Evolutionary conservation across 2,113 vertebrate genomes (phyloP).

Genomic region (Pantherophis guttatus): DNA sequence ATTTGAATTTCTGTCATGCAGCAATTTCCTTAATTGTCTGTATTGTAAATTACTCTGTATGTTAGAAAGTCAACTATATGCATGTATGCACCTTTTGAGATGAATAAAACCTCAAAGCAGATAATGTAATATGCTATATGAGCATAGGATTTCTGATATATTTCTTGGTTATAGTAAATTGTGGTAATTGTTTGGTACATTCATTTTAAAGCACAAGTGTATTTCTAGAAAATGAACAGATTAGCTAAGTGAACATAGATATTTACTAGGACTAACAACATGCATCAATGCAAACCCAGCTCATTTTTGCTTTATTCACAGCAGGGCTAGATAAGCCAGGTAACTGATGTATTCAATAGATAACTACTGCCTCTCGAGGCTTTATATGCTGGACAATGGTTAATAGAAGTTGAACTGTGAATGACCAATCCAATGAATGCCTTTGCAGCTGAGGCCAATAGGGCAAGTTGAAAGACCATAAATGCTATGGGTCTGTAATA

Average conservation of each 20-base stretch:
- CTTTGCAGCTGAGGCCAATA: slow-evolving; percentile 24
- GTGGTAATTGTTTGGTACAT: background rate
- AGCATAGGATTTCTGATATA: background rate
- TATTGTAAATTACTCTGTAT: background rate
- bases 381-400: slow-evolving; percentile 20
- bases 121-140: background rate
- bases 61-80: background rate
- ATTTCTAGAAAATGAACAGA: background rate
- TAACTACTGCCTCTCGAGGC: slow-evolving; percentile 31
- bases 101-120: background rate
- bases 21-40: background rate
- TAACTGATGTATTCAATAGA: slow-evolving; percentile 28
- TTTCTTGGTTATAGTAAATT: background rate
- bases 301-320: slow-evolving; percentile 29
- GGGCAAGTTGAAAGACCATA: slow-evolving; percentile 16
- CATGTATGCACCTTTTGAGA: background rate
- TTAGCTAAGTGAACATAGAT: background rate
- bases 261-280: background rate
- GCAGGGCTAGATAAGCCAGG: slow-evolving; percentile 39
- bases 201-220: background rate
- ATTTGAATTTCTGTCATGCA: background rate
- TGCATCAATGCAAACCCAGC: background rate
- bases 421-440: slow-evolving; percentile 31
- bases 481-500: slow-evolving; percentile 8
- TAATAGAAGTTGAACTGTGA: slow-evolving; percentile 26